phyloP scores from a whole-genome alignment of 2,113 vertebrate genomes.

The Neotragus pygmaeus region DNA sequence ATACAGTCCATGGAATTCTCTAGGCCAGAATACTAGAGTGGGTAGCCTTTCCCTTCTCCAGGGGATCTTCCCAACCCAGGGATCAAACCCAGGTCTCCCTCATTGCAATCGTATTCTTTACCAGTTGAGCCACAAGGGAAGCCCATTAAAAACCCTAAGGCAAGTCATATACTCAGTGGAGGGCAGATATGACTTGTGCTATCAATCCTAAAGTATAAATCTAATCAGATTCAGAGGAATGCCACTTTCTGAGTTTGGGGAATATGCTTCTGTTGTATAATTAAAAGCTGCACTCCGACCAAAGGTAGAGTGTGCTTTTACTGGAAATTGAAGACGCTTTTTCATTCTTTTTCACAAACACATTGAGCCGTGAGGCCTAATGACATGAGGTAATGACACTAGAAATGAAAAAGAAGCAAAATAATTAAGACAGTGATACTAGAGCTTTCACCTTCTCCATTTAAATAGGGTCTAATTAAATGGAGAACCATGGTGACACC shows the following conservation, averaged over 20 bases:
- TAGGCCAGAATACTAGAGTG: not conserved
- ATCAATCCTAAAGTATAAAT: not conserved
- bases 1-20: not conserved
- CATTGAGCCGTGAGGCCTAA: not conserved
- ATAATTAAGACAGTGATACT: not conserved
- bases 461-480: constrained; percentile 28
- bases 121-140: not conserved
- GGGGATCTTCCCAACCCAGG: not conserved
- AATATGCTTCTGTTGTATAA: not conserved
- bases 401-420: not conserved
- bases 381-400: not conserved
- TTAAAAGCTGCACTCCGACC: not conserved
- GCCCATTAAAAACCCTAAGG: not conserved
- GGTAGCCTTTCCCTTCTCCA: not conserved
- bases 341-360: not conserved
- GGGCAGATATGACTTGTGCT: not conserved
- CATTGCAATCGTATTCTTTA: not conserved
- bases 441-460: constrained; percentile 19
- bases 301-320: not conserved
- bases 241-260: not conserved
- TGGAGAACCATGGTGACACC: not conserved
- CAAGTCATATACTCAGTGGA: not conserved
- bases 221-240: not conserved
- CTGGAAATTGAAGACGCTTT: not conserved
- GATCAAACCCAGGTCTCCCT: not conserved